phyloP scores from a whole-genome alignment of 2,113 vertebrate genomes.

The Geococcyx californianus region DNA sequence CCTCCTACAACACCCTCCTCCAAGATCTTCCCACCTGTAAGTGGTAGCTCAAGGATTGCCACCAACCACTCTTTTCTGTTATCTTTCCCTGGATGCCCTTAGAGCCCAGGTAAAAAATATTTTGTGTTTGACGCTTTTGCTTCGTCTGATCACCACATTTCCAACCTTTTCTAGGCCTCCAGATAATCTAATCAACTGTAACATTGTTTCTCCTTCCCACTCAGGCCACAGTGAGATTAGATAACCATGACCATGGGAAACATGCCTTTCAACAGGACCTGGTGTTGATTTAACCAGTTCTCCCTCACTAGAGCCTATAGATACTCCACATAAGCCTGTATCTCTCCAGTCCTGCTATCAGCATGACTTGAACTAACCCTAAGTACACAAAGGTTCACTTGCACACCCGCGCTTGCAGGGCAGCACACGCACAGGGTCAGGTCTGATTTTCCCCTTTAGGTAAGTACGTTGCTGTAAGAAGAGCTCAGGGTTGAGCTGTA shows the following conservation, averaged over 20 bases:
- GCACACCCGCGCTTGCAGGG: neutral
- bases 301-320: neutral
- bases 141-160: neutral
- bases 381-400: neutral
- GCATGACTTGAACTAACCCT: neutral
- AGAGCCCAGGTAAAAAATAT: neutral
- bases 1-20: neutral
- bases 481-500: neutral
- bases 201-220: neutral
- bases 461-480: neutral
- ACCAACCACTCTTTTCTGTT: neutral
- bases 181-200: neutral
- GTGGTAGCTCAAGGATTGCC: neutral
- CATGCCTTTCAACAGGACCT: neutral
- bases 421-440: neutral
- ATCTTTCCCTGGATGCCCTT: neutral
- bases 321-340: neutral
- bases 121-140: neutral
- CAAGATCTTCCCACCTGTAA: neutral
- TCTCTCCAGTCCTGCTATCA: neutral
- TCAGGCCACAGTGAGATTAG: accelerated
- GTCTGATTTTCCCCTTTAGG: neutral
- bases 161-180: neutral
- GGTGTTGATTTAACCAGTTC: neutral
- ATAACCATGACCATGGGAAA: neutral